These are phyloP conservation scores for Phocoena phocoena DNA, from an alignment of 2,113 vertebrate genomes.

Conservation along the genomic window DNA sequence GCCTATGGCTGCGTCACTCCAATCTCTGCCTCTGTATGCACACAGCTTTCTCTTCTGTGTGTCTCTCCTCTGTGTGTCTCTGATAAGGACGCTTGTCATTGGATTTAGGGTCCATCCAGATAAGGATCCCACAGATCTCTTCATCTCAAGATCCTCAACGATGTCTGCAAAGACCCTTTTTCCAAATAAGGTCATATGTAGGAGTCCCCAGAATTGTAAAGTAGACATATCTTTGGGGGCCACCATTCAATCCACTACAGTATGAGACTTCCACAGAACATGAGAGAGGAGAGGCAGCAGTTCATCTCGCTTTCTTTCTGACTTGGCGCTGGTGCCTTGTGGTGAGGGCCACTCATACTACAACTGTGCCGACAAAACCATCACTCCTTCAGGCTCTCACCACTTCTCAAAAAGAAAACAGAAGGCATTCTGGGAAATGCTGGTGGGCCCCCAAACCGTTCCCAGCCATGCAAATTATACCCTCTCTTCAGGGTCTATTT, in stretches of 20 bases:
- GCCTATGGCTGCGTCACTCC: not conserved
- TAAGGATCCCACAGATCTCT: not conserved
- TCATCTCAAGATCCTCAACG: not conserved
- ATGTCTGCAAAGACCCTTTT: not conserved
- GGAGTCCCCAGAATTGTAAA: not conserved
- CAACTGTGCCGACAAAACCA: conserved; percentile 8
- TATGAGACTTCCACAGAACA: not conserved
- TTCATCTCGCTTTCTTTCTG: conserved; percentile 45
- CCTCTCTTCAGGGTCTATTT: not conserved
- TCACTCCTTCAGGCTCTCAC: not conserved
- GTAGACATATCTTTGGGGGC: not conserved
- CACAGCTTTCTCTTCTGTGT: not conserved
- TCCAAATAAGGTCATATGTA: not conserved
- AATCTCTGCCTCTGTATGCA: not conserved
- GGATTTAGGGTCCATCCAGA: not conserved
- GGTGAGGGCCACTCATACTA: conserved; percentile 57
- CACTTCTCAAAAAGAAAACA: not conserved
- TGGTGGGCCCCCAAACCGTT: not conserved
- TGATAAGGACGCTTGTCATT: not conserved
- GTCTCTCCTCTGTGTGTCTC: not conserved
- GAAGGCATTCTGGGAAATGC: conserved; percentile 69
- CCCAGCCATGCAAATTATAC: not conserved
- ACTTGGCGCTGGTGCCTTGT: not conserved
- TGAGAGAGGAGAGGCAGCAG: not conserved
- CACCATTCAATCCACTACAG: not conserved